These are phyloP conservation scores for Bombyx mandarina DNA, from an alignment of 1,140 invertebrate genomes.

Conservation along the genomic window DNA sequence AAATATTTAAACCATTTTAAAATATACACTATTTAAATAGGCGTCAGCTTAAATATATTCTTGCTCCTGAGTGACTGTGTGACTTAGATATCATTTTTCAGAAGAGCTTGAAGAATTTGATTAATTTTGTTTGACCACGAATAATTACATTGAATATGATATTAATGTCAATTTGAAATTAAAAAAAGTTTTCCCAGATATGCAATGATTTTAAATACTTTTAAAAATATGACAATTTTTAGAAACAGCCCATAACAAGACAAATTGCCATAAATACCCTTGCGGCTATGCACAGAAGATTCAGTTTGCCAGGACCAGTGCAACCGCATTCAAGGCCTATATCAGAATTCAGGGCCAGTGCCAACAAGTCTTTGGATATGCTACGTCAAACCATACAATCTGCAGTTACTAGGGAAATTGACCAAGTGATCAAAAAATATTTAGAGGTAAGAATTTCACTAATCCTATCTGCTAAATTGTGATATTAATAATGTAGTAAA, in stretches of 20 bases:
- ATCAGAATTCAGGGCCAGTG: constrained; percentile 70
- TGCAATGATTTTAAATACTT: too few species aligned
- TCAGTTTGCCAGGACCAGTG: constrained; percentile 70
- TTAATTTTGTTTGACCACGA: too few species aligned
- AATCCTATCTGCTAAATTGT: background rate
- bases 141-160: too few species aligned
- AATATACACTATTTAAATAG: too few species aligned
- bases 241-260: constrained; percentile 74
- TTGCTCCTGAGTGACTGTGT: too few species aligned
- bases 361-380: constrained; percentile 81
- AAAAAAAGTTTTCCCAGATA: too few species aligned
- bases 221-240: constrained; percentile 20
- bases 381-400: constrained; percentile 82
- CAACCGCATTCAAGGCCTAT: constrained; percentile 69
- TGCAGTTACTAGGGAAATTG: constrained; percentile 83
- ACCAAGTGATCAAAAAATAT: constrained; percentile 82
- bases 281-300: constrained; percentile 69
- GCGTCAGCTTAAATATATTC: too few species aligned
- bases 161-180: too few species aligned
- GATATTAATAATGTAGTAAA: too few species aligned
- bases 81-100: too few species aligned
- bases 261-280: constrained; percentile 76
- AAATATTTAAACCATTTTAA: too few species aligned
- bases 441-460: constrained; percentile 73
- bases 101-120: too few species aligned